These are phyloP conservation scores for Rhopalosiphum nymphaeae DNA, from an alignment of 2,888 invertebrate genomes.

Conservation along the genomic window DNA sequence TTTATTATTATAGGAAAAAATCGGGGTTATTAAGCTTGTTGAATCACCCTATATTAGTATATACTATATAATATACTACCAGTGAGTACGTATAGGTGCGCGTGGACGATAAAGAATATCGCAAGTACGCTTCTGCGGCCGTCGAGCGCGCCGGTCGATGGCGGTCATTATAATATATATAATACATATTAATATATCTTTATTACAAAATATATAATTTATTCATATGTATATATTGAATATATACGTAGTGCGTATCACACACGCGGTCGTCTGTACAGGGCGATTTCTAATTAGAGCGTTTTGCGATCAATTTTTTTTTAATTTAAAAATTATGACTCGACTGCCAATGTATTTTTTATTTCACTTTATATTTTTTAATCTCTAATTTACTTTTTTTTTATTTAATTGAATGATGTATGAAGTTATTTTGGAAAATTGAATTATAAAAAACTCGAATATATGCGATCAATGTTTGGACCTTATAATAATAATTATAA, in stretches of 20 bases:
- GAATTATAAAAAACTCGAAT: neutral
- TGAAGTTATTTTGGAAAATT: neutral
- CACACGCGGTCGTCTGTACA: neutral
- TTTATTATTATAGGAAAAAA: neutral
- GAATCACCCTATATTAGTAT: neutral
- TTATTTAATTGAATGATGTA: neutral
- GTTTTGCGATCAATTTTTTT: neutral
- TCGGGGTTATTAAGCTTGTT: neutral
- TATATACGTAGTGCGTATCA: neutral
- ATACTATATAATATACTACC: neutral
- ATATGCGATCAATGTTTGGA: neutral
- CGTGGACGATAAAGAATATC: neutral
- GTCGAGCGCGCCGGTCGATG: neutral
- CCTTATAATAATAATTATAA: neutral
- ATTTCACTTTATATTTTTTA: neutral
- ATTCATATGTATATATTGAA: neutral
- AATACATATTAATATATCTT: neutral
- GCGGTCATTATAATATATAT: slow-evolving; percentile 8
- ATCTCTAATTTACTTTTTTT: neutral
- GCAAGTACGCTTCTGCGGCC: neutral
- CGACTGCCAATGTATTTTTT: neutral
- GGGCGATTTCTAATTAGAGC: neutral
- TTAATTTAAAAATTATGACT: neutral
- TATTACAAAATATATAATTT: neutral
- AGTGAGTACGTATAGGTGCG: neutral